These are phyloP conservation scores for Saccopteryx leptura DNA, from an alignment of 2,113 vertebrate species.

Conservation along the genomic window DNA sequence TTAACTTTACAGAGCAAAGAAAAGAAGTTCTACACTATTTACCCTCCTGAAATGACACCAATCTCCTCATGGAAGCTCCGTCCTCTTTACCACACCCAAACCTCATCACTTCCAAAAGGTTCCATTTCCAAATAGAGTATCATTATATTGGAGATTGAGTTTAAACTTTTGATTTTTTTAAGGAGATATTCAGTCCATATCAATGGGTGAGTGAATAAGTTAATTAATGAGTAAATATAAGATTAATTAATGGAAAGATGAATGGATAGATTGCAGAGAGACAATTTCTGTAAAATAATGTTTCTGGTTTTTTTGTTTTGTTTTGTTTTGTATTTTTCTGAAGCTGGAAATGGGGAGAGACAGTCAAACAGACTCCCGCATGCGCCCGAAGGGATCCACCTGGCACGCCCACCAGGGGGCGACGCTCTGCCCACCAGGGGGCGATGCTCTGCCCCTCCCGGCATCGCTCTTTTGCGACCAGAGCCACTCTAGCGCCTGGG, in stretches of 20 bases:
- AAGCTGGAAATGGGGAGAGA: no score
- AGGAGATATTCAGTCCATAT: background rate
- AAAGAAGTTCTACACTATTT: background rate
- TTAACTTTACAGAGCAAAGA: background rate
- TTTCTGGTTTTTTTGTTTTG: background rate
- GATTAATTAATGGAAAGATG: background rate
- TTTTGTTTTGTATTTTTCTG: no score
- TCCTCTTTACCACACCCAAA: background rate
- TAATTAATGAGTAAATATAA: background rate
- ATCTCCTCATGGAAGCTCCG: background rate
- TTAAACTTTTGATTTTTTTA: background rate
- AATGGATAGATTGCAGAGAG: background rate
- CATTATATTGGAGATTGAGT: background rate
- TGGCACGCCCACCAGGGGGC: no score
- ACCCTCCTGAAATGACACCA: background rate
- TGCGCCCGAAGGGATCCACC: no score
- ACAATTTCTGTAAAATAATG: constrained; percentile 5
- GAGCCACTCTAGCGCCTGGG: no score
- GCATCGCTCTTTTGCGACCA: no score
- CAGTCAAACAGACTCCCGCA: no score
- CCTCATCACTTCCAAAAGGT: background rate
- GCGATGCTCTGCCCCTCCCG: no score
- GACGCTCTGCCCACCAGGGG: no score
- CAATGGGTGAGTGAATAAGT: background rate
- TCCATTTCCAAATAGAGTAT: background rate